Percentiles rank a stretch among this genome's conserved stretches.
These are phyloP conservation scores for Hyposoter dolosus DNA, from an alignment of 2,888 invertebrate species.

Conservation along the genomic window DNA sequence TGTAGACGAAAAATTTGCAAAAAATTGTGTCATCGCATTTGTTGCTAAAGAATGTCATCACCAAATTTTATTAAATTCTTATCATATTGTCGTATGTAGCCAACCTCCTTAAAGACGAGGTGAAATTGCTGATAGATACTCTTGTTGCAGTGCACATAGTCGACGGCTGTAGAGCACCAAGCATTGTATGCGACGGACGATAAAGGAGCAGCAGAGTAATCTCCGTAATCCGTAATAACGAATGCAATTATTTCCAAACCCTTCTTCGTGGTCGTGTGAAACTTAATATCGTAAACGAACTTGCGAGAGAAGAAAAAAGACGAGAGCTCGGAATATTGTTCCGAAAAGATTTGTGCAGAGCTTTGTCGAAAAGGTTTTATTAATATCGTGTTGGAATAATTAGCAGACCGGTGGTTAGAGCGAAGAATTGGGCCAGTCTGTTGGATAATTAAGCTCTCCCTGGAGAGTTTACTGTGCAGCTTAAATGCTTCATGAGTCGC, in stretches of 20 bases:
- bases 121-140: not conserved
- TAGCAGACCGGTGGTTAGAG: slow-evolving; percentile 42
- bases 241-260: not conserved
- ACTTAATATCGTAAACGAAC: slow-evolving; percentile 31
- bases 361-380: slow-evolving; percentile 34
- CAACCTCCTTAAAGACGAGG: not conserved
- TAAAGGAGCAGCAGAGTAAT: not conserved
- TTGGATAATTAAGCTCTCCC: slow-evolving; percentile 74
- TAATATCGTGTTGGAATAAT: slow-evolving; percentile 64
- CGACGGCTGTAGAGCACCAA: too few species aligned
- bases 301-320: not conserved
- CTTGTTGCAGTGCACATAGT: not conserved
- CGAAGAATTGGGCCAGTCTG: slow-evolving; percentile 66
- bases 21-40: too few species aligned
- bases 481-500: slow-evolving; percentile 62
- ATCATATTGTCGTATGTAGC: too few species aligned
- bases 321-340: not conserved
- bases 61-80: too few species aligned
- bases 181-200: not conserved
- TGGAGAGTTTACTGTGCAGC: slow-evolving; percentile 51
- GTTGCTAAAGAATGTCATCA: too few species aligned
- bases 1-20: too few species aligned
- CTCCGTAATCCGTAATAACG: not conserved
- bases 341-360: slow-evolving; percentile 37
- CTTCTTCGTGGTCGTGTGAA: not conserved